These are phyloP conservation scores for Microtus ochrogaster DNA, from an alignment of 2,113 vertebrate species.

Conservation along the genomic window DNA sequence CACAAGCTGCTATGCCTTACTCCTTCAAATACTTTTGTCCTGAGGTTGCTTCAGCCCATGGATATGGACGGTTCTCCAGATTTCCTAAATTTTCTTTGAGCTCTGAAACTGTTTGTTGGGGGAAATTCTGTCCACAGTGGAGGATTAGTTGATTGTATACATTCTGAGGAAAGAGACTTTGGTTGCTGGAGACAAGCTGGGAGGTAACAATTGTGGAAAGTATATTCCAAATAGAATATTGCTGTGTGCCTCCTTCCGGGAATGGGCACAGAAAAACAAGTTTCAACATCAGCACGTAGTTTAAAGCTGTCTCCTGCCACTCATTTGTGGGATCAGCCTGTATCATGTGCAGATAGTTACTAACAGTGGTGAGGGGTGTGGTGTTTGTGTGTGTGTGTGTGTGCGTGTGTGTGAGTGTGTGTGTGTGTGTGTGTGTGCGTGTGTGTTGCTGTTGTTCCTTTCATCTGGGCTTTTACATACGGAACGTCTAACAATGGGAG, in stretches of 20 bases:
- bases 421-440: no score
- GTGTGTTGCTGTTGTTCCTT: neutral
- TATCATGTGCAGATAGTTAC: neutral
- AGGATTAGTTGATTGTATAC: neutral
- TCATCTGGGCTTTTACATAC: conserved; percentile 56
- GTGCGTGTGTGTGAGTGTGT: no score
- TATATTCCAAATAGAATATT: neutral
- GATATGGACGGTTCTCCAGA: neutral
- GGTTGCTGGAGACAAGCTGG: neutral
- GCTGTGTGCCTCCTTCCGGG: neutral
- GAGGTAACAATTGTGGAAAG: neutral
- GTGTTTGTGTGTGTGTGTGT: neutral
- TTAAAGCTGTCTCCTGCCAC: neutral
- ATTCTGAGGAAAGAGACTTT: conserved; percentile 18
- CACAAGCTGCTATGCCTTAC: neutral
- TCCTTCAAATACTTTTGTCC: neutral
- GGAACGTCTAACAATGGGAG: conserved; percentile 35
- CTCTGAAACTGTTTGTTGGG: neutral
- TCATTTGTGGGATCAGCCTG: neutral
- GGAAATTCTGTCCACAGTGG: neutral
- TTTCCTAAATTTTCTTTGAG: neutral
- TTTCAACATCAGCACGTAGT: neutral
- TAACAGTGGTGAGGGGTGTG: neutral
- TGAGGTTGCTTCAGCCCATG: neutral
- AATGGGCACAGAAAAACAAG: neutral